Conservation (phyloP, 1,140 invertebrate genomes). For the Lepidurus arcticus region DNA sequence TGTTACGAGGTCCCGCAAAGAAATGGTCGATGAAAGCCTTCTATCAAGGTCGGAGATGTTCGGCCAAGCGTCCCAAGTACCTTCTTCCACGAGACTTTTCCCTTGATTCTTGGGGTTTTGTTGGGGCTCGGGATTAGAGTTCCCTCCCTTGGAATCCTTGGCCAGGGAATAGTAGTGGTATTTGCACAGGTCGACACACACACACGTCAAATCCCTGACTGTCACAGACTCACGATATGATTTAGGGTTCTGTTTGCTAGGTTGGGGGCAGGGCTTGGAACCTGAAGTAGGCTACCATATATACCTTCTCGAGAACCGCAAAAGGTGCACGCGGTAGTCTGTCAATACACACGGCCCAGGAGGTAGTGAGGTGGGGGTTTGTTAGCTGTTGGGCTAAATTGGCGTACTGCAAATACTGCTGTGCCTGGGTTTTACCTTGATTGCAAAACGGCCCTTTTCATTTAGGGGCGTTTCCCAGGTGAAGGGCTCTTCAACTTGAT, state of each 20-base stretch:
- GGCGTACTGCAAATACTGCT: neutral
- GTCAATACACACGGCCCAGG: neutral
- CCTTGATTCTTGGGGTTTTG: neutral
- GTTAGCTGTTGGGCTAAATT: constrained; percentile 15
- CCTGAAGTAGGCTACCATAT: neutral
- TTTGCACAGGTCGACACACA: constrained; percentile 17
- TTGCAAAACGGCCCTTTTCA: neutral
- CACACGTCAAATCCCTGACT: constrained; percentile 21
- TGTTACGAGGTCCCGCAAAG: neutral
- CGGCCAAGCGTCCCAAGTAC: constrained; percentile 11
- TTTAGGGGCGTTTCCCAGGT: too few relatives aligned
- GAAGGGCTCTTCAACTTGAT: too few relatives aligned
- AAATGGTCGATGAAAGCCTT: constrained; percentile 21
- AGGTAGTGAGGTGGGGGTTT: constrained; percentile 15
- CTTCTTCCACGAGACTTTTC: constrained; percentile 14
- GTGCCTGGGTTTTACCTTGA: neutral
- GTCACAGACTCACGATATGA: neutral
- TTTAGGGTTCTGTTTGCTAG: constrained; percentile 10
- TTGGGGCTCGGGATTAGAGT: neutral
- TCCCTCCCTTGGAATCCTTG: neutral
- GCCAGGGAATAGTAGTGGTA: neutral
- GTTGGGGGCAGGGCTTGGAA: neutral
- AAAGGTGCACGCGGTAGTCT: constrained; percentile 17
- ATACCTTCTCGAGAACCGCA: constrained; percentile 17
- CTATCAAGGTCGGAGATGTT: constrained; percentile 9